A percentile compares a stretch with the other conserved stretches of the same genome.
Conservation (phyloP, 1,140 invertebrate genomes). For the Drosophila nebulosa region DNA sequence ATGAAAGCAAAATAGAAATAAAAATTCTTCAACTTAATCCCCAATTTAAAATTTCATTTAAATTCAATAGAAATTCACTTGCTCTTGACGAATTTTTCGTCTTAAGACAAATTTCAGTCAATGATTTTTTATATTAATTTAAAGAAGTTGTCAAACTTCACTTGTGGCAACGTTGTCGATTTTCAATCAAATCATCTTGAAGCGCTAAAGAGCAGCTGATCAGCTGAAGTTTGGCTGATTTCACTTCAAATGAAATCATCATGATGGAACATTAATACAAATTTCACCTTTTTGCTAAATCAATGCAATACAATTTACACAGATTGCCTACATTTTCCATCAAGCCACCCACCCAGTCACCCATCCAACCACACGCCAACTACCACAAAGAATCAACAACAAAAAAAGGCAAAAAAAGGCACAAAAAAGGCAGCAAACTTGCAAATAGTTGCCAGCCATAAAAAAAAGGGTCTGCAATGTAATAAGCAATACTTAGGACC, state of each 20-base stretch:
- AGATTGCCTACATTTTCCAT: not conserved
- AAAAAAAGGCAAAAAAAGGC: not conserved
- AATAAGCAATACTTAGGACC: slow-evolving; percentile 78
- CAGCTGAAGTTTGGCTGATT: no score
- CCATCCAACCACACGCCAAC: not conserved
- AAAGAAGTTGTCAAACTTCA: no score
- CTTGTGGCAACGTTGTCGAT: no score
- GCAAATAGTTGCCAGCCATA: slow-evolving; percentile 24
- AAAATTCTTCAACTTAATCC: not conserved
- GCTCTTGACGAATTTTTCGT: no score
- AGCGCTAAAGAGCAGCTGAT: no score
- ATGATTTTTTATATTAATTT: no score
- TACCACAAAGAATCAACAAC: not conserved
- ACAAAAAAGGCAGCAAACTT: slow-evolving; percentile 4
- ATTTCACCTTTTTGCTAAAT: not conserved
- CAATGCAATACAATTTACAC: not conserved
- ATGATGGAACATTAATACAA: not conserved
- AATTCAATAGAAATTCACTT: not conserved
- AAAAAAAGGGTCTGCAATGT: slow-evolving; percentile 44
- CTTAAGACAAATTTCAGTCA: no score
- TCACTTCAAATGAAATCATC: not conserved
- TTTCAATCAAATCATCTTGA: no score
- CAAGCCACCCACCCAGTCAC: not conserved
- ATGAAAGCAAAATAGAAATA: not conserved
- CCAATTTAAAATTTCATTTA: not conserved